These are phyloP conservation scores for Tragelaphus buxtoni DNA, from an alignment of 2,113 vertebrate genomes.

Conservation along the genomic window DNA sequence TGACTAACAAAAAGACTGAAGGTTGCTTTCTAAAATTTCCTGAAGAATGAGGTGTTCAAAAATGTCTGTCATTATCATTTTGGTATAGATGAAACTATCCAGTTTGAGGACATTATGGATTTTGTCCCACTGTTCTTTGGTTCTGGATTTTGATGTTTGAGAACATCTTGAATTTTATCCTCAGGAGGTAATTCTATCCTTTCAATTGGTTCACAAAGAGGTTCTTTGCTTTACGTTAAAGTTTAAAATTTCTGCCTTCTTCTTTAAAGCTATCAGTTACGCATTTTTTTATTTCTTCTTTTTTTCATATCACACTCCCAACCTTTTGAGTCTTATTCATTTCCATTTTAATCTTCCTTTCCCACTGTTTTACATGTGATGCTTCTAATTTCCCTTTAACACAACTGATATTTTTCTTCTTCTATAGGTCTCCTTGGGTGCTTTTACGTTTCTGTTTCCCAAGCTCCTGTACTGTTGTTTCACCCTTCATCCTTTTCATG, in stretches of 20 bases:
- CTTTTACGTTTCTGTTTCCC: not conserved
- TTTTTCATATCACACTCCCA: not conserved
- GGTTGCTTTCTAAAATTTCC: not conserved
- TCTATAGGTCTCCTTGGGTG: not conserved
- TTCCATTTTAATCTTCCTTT: not conserved
- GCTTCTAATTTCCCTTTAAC: not conserved
- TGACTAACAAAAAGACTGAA: not conserved
- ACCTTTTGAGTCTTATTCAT: not conserved
- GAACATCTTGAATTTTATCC: not conserved
- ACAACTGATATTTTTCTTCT: not conserved
- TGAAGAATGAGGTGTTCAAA: not conserved
- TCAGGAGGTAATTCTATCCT: not conserved
- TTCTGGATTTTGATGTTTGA: not conserved
- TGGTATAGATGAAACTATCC: not conserved
- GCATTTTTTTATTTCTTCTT: not conserved
- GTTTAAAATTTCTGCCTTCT: not conserved
- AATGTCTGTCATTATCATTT: not conserved
- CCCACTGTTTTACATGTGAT: not conserved
- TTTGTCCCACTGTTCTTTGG: not conserved
- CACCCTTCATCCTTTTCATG: not conserved
- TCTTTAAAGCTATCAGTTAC: not conserved
- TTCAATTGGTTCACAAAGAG: not conserved
- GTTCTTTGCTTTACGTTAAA: not conserved
- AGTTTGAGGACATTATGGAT: not conserved
- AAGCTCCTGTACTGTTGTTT: not conserved